These are phyloP conservation scores for Carcharodon carcharias DNA, from an alignment of 2,797 vertebrate genomes.

Conservation along the genomic window DNA sequence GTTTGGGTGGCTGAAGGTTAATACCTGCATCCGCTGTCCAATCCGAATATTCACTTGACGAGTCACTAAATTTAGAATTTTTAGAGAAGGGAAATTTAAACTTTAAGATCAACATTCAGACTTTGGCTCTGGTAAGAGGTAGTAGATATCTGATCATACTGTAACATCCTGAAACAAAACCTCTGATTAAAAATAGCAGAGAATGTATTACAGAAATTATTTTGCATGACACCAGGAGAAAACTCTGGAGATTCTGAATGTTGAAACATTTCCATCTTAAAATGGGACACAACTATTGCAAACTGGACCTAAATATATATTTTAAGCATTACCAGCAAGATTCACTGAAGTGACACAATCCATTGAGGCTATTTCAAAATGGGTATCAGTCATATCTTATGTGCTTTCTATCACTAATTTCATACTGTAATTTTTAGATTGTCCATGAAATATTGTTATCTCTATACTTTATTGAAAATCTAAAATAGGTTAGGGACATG, in stretches of 20 bases:
- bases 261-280: not conserved
- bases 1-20: constrained; percentile 94
- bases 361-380: too few relatives aligned
- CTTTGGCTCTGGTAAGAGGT: not conserved
- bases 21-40: constrained; percentile 97
- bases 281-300: not conserved
- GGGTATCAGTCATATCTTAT: not conserved
- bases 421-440: not conserved
- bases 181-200: not conserved
- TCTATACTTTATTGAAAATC: not conserved
- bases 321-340: not conserved
- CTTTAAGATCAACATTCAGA: not conserved
- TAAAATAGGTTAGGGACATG: not conserved
- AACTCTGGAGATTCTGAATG: not conserved
- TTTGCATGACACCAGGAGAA: not conserved
- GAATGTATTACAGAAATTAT: not conserved
- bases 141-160: not conserved
- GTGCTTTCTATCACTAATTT: not conserved
- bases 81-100: not conserved
- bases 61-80: constrained; percentile 64
- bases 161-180: not conserved
- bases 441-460: not conserved
- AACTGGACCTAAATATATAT: not conserved
- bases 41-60: constrained; percentile 96
- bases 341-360: not conserved